Conservation (phyloP, 2,113 vertebrate genomes). For the Gopherus evgoodei region DNA sequence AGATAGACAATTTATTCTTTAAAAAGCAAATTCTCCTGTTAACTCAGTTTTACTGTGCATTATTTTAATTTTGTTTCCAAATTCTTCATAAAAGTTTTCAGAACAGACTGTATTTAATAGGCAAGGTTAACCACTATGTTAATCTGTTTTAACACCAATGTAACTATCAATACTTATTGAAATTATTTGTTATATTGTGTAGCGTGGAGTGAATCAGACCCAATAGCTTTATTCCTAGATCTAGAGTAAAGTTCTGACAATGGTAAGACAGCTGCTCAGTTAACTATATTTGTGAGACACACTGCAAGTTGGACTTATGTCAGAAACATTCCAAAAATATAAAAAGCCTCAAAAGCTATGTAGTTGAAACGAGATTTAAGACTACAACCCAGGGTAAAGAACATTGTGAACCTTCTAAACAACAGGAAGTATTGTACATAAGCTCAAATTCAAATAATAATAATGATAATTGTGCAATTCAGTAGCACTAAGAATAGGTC, state of each 20-base stretch:
- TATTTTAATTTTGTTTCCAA: constrained; percentile 11
- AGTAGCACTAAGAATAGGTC: neutral
- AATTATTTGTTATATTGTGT: neutral
- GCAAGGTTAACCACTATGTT: neutral
- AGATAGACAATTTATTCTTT: neutral
- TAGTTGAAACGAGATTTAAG: neutral
- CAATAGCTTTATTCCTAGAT: neutral
- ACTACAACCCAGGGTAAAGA: neutral
- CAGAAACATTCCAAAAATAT: neutral
- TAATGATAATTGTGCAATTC: neutral
- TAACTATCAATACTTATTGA: neutral
- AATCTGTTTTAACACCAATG: neutral
- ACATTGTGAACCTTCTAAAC: neutral
- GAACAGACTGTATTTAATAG: neutral
- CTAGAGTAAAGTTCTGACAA: neutral
- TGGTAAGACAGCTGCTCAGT: neutral
- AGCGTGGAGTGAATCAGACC: neutral
- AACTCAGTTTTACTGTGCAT: constrained; percentile 15
- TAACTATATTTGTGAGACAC: neutral
- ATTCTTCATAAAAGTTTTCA: neutral
- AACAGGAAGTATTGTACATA: neutral
- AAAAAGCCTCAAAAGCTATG: neutral
- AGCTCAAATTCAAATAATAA: neutral
- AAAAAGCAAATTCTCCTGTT: constrained; percentile 16
- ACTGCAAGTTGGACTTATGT: neutral